phyloP scores from a whole-genome alignment of 64 coral and sea anemone species.

The Stylophora pistillata region DNA sequence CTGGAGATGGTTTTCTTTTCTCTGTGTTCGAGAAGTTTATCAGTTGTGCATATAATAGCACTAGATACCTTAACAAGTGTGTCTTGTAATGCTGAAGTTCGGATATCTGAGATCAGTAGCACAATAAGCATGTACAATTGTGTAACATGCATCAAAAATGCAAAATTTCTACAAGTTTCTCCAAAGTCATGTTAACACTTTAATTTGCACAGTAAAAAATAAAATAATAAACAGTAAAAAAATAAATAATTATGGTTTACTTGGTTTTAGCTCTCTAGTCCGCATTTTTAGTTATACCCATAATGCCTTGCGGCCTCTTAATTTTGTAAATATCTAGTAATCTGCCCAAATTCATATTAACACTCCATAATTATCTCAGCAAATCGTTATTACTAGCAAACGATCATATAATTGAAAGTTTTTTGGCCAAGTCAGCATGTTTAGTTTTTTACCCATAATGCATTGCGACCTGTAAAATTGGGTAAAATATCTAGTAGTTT shows the following conservation, averaged over 20 bases:
- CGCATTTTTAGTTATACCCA: slow-evolving; percentile 6
- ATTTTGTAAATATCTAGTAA: background rate
- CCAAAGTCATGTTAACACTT: background rate
- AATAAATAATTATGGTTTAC: background rate
- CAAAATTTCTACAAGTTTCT: background rate
- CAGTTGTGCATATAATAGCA: slow-evolving; percentile 9
- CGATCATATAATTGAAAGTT: too few relatives aligned
- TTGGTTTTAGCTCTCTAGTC: background rate
- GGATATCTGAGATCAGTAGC: slow-evolving; percentile 25
- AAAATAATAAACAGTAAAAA: too few relatives aligned
- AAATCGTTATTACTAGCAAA: background rate
- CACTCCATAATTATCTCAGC: background rate
- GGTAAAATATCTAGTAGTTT: too few relatives aligned
- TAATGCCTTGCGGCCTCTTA: background rate
- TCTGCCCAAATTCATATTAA: background rate
- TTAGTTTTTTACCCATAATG: too few relatives aligned
- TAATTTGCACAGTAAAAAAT: too few relatives aligned
- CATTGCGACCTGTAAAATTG: too few relatives aligned
- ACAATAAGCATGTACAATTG: slow-evolving; percentile 17
- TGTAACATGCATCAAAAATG: slow-evolving; percentile 15
- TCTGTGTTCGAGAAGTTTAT: slow-evolving; percentile 13
- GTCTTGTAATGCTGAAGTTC: slow-evolving; percentile 6
- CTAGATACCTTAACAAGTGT: slow-evolving; percentile 13
- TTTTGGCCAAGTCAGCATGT: too few relatives aligned
- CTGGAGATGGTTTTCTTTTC: slow-evolving; percentile 28